Base-by-base conservation (phyloP, 1,140 invertebrate species). In the Scaptomyza montana region DNA sequence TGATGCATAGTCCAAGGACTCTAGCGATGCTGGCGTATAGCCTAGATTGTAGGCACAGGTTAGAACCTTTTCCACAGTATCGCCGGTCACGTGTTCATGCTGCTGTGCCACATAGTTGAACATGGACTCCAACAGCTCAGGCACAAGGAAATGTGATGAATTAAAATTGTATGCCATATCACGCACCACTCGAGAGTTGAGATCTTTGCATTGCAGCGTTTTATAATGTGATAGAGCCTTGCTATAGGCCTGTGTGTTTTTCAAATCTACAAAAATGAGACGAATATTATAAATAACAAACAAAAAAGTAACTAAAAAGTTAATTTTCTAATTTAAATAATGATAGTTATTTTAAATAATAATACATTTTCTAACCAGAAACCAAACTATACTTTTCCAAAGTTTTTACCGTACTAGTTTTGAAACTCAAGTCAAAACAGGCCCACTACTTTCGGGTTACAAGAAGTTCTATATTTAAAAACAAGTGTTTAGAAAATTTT, bases 21-120 rank as follows among this genome's bases (percentile, higher is more conserved):
- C 73, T 3, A 62, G 56, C 6, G 90, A 80, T n/a, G 89, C 77
- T 9, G 93, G 93, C 7, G 86, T 75, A 71, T 93, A 93, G 25
- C 93, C 93, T 7, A 93, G 62, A 53, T 86, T 87, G 66, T 93
- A 94, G 39, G 92, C 90, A 45, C 93, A 90, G n/a, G 78, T 91
- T 5, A 93, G 57, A 2, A 94, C 78, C 78, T 93, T 93, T 67
- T 93, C 93, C 8, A 92, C 92, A 45, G 92, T 93, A 49, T 93
- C 93, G 5, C 92, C 93, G 0, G 92, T 77, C 13, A 94, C 67
- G 70, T 90, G 77, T 3, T 90, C 64, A 46, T 91, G 79, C 51
- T 92, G 75, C 8, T 91, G 63, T 2, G 91, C 62, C 16, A 94
- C 62, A 78, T 93, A 93, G 5, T 85, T 78, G 5, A 90, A 90